A percentile compares a stretch with the other conserved stretches of the same genome.
phyloP scores from a whole-genome alignment of 2,888 invertebrate genomes.

The Drosophila ochracea region DNA sequence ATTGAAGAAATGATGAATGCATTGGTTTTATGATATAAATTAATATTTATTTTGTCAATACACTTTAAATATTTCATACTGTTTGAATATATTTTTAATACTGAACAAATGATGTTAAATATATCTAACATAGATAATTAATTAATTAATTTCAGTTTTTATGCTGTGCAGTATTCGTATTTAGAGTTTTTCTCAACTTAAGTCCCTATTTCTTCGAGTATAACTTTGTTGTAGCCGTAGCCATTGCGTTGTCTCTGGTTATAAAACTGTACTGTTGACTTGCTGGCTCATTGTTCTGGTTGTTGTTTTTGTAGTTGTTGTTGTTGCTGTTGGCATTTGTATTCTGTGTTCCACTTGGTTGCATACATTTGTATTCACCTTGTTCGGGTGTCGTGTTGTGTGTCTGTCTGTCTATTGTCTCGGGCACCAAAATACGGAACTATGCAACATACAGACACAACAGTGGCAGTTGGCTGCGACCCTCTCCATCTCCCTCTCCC shows the following conservation, averaged over 20 bases:
- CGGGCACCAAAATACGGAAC: slow-evolving; percentile 49
- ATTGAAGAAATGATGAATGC: neutral
- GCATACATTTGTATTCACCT: slow-evolving; percentile 51
- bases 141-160: neutral
- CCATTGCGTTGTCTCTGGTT: slow-evolving; percentile 58
- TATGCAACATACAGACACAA: slow-evolving; percentile 29
- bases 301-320: slow-evolving; percentile 11
- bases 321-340: slow-evolving; percentile 20
- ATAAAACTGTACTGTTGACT: slow-evolving; percentile 56
- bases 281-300: slow-evolving; percentile 29
- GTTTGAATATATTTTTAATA: neutral
- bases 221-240: slow-evolving; percentile 20
- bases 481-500: neutral
- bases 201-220: slow-evolving; percentile 31
- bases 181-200: neutral
- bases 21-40: neutral
- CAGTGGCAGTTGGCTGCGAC: slow-evolving; percentile 28
- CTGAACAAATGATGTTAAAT: neutral
- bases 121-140: neutral
- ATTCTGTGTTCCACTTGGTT: slow-evolving; percentile 38
- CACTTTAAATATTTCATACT: neutral
- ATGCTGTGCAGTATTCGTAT: neutral
- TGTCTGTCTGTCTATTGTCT: slow-evolving; percentile 16
- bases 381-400: slow-evolving; percentile 52
- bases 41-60: neutral